phyloP scores from a whole-genome alignment of 2,113 vertebrate species.

The Petrocephalus zakoni region DNA sequence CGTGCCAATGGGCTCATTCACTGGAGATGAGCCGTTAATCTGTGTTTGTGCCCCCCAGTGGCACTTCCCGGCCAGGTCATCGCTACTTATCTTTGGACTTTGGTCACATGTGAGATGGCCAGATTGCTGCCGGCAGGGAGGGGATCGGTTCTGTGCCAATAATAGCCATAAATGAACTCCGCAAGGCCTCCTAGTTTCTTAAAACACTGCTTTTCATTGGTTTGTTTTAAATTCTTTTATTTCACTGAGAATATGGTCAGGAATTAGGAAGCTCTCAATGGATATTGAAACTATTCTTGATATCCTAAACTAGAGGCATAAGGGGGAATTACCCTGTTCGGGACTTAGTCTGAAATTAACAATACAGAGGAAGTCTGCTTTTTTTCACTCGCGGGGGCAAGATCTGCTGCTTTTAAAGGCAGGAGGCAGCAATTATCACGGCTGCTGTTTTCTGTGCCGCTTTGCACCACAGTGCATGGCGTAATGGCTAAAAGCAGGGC shows the following conservation, averaged over 20 bases:
- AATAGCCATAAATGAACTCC: background rate
- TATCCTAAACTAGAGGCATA: background rate
- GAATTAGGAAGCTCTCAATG: background rate
- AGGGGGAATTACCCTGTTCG: background rate
- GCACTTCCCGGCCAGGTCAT: conserved; percentile 51
- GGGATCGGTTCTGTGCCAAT: background rate
- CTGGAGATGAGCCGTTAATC: background rate
- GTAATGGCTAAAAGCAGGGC: background rate
- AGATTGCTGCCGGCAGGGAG: conserved; percentile 15
- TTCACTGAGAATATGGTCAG: conserved; percentile 7
- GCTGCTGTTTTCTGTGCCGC: background rate
- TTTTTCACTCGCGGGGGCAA: background rate
- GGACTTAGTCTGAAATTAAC: background rate
- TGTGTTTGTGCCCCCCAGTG: conserved; percentile 47
- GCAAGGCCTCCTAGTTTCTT: background rate
- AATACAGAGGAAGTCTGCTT: background rate
- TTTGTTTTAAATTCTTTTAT: conserved; percentile 1
- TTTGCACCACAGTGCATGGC: background rate
- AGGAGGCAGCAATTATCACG: background rate
- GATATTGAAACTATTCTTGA: background rate
- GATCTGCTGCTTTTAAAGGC: background rate
- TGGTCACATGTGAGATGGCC: conserved; percentile 34
- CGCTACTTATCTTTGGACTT: conserved; percentile 52
- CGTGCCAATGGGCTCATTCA: background rate
- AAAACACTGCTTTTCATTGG: background rate